phyloP scores from a whole-genome alignment of 2,797 vertebrate species.

The Manis pentadactyla region DNA sequence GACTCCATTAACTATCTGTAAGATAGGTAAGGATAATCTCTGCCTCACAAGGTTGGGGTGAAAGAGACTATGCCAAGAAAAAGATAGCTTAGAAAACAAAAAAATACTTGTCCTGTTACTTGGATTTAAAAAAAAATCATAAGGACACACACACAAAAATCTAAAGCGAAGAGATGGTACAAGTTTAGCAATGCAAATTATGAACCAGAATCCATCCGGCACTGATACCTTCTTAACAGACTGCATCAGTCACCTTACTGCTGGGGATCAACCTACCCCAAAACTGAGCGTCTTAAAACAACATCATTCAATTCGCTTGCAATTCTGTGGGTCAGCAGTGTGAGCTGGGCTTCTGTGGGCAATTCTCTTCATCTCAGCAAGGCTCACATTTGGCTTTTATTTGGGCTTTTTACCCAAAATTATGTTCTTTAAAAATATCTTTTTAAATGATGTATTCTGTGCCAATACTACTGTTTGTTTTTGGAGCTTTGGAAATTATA shows the following conservation, averaged over 20 bases:
- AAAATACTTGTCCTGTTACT: not conserved
- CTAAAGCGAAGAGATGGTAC: not conserved
- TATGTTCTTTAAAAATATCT: not conserved
- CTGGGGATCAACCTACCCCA: not conserved
- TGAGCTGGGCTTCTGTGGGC: not conserved
- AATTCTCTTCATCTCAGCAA: not conserved
- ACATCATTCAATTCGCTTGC: not conserved
- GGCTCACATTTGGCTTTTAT: not conserved
- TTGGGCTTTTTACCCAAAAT: too few relatives aligned
- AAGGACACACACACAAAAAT: not conserved
- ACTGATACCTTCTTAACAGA: not conserved
- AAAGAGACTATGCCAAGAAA: not conserved
- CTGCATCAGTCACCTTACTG: not conserved
- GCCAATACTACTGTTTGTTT: not conserved
- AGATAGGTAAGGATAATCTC: not conserved
- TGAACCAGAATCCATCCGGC: not conserved
- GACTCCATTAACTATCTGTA: not conserved
- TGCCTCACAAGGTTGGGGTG: not conserved
- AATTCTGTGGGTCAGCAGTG: not conserved
- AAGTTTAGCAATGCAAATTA: not conserved
- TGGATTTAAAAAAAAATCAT: not conserved
- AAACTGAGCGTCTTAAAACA: not conserved
- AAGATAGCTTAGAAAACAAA: conserved; percentile 5
- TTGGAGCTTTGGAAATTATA: not conserved
- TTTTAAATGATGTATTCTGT: not conserved